phyloP scores from a whole-genome alignment of 2,888 invertebrate species.

The Syrphus vitripennis region DNA sequence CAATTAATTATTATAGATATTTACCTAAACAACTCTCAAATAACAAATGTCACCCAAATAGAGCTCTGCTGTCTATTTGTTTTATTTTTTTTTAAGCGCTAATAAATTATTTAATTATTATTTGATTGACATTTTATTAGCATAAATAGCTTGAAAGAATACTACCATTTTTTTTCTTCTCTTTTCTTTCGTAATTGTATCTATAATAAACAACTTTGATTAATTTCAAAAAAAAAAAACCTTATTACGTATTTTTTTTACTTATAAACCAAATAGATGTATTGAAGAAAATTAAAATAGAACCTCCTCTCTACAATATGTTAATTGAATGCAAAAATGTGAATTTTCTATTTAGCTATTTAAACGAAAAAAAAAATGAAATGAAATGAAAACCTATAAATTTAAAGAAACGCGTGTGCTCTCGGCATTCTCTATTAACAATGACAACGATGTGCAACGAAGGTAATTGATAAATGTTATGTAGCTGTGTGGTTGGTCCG shows the following conservation, averaged over 20 bases:
- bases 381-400: slow-evolving; percentile 7
- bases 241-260: slow-evolving; percentile 10
- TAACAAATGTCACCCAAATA: slow-evolving; percentile 58
- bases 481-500: neutral
- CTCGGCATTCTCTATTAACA: slow-evolving; percentile 51
- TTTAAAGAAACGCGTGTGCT: slow-evolving; percentile 47
- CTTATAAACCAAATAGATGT: neutral
- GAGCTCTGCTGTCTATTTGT: slow-evolving; percentile 30
- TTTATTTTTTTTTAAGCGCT: neutral
- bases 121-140: slow-evolving; percentile 53
- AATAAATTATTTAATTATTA: slow-evolving; percentile 50
- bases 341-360: neutral
- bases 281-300: neutral
- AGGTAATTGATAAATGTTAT: slow-evolving; percentile 33
- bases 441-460: slow-evolving; percentile 47
- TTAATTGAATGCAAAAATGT: neutral
- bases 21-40: slow-evolving; percentile 5
- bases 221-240: neutral
- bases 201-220: neutral
- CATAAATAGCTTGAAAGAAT: slow-evolving; percentile 40
- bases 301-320: neutral
- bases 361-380: neutral
- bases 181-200: slow-evolving; percentile 17
- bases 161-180: neutral
- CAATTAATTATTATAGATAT: slow-evolving; percentile 39